A percentile compares a stretch with the other conserved stretches of the same genome.
phyloP scores from a whole-genome alignment of 2,113 vertebrate species.

The Suricata suricatta region DNA sequence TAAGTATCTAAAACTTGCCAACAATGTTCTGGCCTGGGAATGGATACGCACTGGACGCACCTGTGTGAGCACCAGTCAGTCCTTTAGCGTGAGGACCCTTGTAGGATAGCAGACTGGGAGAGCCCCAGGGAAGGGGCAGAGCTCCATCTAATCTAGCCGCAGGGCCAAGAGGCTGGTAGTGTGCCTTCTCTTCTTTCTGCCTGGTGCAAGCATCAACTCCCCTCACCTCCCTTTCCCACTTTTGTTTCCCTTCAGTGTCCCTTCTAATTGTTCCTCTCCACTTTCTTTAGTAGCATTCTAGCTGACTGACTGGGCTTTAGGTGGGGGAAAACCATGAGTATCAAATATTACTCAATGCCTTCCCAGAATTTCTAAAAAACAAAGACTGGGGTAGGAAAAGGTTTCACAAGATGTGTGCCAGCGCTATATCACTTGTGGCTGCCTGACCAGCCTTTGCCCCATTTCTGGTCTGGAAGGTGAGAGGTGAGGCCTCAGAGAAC shows the following conservation, averaged over 20 bases:
- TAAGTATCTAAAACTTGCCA: not conserved
- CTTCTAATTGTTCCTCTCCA: not conserved
- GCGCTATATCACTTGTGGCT: not conserved
- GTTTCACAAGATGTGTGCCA: not conserved
- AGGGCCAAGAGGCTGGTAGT: not conserved
- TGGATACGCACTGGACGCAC: too few species aligned
- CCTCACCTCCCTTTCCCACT: not conserved
- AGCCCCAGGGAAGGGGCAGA: not conserved
- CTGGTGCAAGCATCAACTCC: not conserved
- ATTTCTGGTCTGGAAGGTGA: not conserved
- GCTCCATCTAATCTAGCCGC: rapidly evolving
- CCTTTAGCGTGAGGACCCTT: too few species aligned
- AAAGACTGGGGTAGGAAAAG: not conserved
- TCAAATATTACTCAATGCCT: not conserved
- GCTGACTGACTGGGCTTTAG: not conserved
- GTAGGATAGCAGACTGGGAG: not conserved
- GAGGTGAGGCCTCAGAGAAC: not conserved
- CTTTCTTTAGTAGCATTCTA: not conserved
- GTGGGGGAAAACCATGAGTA: too few species aligned
- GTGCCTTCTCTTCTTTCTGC: not conserved
- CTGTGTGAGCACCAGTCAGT: not conserved
- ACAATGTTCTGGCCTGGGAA: not conserved
- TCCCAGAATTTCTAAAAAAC: not conserved
- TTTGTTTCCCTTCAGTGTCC: not conserved
- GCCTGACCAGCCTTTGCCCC: not conserved